phyloP scores from a whole-genome alignment of 2,888 invertebrate genomes.

The Melikaiella ostensackeni region DNA sequence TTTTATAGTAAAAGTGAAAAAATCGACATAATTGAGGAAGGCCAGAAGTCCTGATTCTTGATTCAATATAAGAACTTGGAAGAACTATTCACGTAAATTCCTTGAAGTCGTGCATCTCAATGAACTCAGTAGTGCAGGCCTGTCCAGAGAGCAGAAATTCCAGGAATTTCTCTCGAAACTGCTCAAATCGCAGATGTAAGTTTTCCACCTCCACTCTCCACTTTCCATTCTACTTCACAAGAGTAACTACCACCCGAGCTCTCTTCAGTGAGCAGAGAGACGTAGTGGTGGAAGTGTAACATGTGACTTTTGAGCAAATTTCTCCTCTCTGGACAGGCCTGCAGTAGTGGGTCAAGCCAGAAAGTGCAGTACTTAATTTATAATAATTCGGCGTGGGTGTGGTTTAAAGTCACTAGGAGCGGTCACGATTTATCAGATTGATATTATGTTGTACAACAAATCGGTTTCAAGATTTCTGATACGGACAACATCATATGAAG shows the following conservation, averaged over 20 bases:
- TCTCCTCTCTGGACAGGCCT: no score
- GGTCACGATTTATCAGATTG: constrained; percentile 47
- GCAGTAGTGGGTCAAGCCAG: constrained; percentile 21
- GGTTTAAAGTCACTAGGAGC: constrained; percentile 48
- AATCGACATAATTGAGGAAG: neutral
- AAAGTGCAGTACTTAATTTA: constrained; percentile 35
- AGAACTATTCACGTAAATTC: neutral
- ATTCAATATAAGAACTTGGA: neutral
- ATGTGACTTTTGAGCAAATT: no score
- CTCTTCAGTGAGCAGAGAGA: no score
- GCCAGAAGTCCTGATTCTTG: no score
- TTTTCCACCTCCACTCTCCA: no score
- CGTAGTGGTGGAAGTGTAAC: no score
- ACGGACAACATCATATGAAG: neutral
- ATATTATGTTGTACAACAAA: constrained; percentile 40
- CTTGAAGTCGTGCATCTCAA: constrained; percentile 11
- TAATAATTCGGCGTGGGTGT: constrained; percentile 43
- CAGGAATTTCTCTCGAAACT: no score
- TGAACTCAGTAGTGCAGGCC: constrained; percentile 15
- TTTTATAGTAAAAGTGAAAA: neutral
- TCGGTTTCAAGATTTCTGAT: constrained; percentile 38
- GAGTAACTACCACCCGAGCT: no score
- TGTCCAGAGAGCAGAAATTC: no score
- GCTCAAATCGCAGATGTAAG: no score
- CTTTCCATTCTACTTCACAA: no score